A percentile compares a stretch with the other conserved stretches of the same genome.
Conservation (phyloP, 2,797 vertebrate species). For the Lacerta viridis region DNA sequence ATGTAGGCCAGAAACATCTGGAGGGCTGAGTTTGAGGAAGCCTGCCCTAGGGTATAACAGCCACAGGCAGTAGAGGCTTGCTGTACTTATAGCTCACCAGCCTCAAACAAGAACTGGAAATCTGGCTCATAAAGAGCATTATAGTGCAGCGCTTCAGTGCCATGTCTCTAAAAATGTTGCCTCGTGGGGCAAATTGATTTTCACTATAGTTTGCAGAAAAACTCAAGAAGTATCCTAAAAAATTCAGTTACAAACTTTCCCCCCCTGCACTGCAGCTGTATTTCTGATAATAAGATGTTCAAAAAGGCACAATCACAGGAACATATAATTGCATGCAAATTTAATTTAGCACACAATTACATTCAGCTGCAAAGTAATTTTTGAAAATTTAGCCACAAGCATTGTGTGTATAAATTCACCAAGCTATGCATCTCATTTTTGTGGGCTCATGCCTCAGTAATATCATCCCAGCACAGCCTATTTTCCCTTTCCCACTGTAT, state of each 20-base stretch:
- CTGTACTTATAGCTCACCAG: neutral
- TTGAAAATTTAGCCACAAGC: slow-evolving; percentile 30
- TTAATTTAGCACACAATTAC: slow-evolving; percentile 17
- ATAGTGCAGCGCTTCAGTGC: neutral
- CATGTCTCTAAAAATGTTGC: neutral
- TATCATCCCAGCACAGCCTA: neutral
- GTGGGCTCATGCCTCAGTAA: neutral
- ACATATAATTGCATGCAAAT: slow-evolving; percentile 33
- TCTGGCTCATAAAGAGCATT: neutral
- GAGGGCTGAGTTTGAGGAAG: too few relatives aligned
- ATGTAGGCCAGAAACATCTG: too few relatives aligned
- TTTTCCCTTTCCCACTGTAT: neutral
- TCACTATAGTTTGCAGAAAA: neutral
- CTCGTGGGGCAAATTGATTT: slow-evolving; percentile 29
- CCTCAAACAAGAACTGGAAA: neutral
- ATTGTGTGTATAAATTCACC: slow-evolving; percentile 20
- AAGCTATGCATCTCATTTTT: slow-evolving; percentile 21
- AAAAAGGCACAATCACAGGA: slow-evolving; percentile 18
- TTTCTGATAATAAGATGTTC: neutral
- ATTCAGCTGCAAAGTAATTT: slow-evolving; percentile 21
- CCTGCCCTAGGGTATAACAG: neutral
- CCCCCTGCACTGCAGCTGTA: slow-evolving; percentile 24
- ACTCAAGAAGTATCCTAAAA: neutral
- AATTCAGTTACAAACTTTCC: slow-evolving; percentile 8
- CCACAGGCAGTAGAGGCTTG: neutral